phyloP scores from a whole-genome alignment of 2,888 invertebrate genomes.

The Schizotus pectinicornis region DNA sequence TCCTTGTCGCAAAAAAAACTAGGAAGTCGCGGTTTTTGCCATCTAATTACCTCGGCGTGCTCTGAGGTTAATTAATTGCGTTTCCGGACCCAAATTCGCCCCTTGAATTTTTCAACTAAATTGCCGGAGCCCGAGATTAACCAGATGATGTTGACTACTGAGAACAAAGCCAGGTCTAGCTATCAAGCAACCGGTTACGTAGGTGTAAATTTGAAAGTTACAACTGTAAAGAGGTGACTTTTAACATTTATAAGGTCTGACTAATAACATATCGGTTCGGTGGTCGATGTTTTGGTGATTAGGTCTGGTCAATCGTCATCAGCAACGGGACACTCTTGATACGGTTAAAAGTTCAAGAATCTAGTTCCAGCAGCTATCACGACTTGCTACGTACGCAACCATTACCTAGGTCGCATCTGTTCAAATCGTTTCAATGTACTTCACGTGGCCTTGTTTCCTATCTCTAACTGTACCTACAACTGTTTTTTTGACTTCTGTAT shows the following conservation, averaged over 20 bases:
- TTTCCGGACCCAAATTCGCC: too few relatives aligned
- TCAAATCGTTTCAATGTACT: background rate
- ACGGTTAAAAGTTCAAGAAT: background rate
- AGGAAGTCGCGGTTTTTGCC: too few relatives aligned
- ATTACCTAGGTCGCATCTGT: background rate
- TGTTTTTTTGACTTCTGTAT: conserved; percentile 1
- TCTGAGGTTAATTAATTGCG: too few relatives aligned
- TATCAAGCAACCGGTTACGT: conserved; percentile 11
- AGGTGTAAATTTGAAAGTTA: conserved; percentile 24
- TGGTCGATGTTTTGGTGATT: too few relatives aligned
- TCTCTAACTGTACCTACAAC: conserved; percentile 7
- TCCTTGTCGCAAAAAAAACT: too few relatives aligned
- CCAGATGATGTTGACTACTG: too few relatives aligned
- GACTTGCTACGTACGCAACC: background rate
- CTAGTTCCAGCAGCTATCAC: background rate
- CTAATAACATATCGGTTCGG: background rate
- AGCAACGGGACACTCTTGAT: background rate
- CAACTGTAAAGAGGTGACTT: conserved; percentile 23
- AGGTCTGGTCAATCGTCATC: too few relatives aligned
- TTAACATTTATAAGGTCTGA: conserved; percentile 18
- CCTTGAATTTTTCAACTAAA: too few relatives aligned
- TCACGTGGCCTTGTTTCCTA: conserved; percentile 7
- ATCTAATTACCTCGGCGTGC: too few relatives aligned
- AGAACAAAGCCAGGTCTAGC: too few relatives aligned
- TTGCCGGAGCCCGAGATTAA: too few relatives aligned